A percentile compares a stretch with the other conserved stretches of the same genome.
phyloP scores from a whole-genome alignment of 2,113 vertebrate species.

The Malurus cyaneus region DNA sequence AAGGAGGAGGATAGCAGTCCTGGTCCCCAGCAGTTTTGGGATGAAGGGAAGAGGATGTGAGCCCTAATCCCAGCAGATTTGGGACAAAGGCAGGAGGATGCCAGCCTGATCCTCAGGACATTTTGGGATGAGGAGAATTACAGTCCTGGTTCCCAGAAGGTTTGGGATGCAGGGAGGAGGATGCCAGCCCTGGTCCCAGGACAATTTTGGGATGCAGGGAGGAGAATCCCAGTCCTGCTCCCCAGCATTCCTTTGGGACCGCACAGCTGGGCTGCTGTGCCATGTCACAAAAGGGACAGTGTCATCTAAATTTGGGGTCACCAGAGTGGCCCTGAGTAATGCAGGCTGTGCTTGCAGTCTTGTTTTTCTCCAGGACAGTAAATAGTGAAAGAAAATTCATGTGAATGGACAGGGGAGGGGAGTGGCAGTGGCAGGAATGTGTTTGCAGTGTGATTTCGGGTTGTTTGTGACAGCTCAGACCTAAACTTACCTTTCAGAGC shows the following conservation, averaged over 20 bases:
- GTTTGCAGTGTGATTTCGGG: not conserved
- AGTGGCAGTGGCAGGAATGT: not conserved
- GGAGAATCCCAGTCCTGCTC: not conserved
- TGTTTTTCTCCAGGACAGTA: not conserved
- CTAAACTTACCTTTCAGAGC: not conserved
- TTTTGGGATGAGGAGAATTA: not conserved
- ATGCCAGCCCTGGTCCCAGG: too few relatives aligned
- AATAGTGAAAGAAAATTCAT: not conserved
- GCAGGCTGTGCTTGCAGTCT: not conserved
- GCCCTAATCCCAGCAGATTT: not conserved
- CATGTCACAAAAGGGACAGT: not conserved
- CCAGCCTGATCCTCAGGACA: accelerated
- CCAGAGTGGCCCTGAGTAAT: accelerated
- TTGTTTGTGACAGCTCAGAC: not conserved
- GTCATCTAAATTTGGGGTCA: not conserved
- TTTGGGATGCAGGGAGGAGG: too few relatives aligned
- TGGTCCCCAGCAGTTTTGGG: not conserved
- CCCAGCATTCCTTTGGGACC: not conserved
- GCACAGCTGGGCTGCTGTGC: not conserved
- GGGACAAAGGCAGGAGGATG: not conserved
- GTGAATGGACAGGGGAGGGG: not conserved
- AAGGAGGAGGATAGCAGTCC: not conserved
- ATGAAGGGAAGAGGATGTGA: not conserved
- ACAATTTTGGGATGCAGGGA: not conserved
- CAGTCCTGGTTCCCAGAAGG: too few relatives aligned